Evolutionary conservation across 2,888 invertebrate species (phyloP).

Genomic region (Tipula vernalis): DNA sequence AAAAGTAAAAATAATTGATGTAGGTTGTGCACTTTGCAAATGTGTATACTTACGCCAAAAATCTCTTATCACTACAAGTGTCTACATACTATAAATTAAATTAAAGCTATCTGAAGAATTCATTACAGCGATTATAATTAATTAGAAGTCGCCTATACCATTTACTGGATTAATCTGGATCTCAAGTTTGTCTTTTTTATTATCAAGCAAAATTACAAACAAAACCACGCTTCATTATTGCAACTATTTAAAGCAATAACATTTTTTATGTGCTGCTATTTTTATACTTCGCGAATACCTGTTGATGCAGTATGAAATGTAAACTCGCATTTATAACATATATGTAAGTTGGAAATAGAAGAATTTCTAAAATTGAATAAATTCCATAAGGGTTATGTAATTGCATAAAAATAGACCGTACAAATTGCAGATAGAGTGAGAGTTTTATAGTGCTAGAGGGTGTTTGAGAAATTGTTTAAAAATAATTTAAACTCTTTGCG

Average conservation of each 20-base stretch:
- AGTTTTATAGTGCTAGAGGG: background rate
- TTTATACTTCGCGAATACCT: background rate
- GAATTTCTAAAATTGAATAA: background rate
- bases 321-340: background rate
- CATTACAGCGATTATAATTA: background rate
- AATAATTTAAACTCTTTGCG: background rate
- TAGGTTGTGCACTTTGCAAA: background rate
- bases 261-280: background rate
- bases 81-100: background rate
- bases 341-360: background rate
- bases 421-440: background rate
- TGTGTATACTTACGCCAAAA: background rate
- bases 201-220: background rate
- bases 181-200: background rate
- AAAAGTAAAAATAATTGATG: background rate
- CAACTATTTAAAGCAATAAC: background rate
- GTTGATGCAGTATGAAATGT: background rate
- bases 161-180: background rate
- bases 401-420: background rate
- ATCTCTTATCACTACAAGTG: background rate
- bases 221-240: background rate
- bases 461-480: background rate
- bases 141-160: background rate
- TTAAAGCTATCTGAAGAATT: background rate
- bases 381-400: constrained; percentile 4